A percentile compares a stretch with the other conserved stretches of the same genome.
Evolutionary conservation across 2,888 invertebrate species (phyloP).

Genomic region (Tolmerus cingulatus): DNA sequence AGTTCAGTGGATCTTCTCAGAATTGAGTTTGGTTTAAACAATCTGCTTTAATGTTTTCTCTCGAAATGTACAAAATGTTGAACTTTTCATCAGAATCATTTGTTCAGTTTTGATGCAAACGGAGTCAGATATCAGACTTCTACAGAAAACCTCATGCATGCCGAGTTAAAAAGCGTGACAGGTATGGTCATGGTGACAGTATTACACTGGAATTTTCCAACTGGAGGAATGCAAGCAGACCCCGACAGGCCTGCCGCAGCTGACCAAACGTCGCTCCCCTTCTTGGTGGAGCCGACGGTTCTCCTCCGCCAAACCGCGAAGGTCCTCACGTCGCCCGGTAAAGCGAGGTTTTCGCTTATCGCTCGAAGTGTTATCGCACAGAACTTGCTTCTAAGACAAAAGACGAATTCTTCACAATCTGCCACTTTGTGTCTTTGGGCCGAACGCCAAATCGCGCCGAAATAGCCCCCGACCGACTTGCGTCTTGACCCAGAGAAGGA

Average conservation of each 20-base stretch:
- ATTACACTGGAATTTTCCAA: not conserved
- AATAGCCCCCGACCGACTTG: not conserved
- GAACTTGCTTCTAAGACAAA: not conserved
- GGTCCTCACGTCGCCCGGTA: not conserved
- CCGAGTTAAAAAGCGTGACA: not conserved
- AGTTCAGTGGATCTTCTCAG: no score
- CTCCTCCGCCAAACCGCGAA: not conserved
- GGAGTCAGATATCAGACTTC: not conserved
- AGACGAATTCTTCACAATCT: not conserved
- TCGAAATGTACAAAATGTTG: not conserved
- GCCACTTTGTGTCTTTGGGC: not conserved
- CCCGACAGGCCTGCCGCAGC: not conserved
- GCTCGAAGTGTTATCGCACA: not conserved
- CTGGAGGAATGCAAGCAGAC: not conserved
- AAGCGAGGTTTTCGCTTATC: not conserved
- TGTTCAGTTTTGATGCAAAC: not conserved
- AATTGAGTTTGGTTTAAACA: no score
- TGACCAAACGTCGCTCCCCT: not conserved
- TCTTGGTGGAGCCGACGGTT: not conserved
- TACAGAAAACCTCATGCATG: not conserved
- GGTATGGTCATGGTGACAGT: not conserved
- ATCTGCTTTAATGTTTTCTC: no score
- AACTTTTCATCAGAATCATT: not conserved
- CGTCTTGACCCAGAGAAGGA: not conserved
- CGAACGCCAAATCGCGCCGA: not conserved